Conservation (phyloP, 1,140 invertebrate genomes). For the Drosophila nebulosa region DNA sequence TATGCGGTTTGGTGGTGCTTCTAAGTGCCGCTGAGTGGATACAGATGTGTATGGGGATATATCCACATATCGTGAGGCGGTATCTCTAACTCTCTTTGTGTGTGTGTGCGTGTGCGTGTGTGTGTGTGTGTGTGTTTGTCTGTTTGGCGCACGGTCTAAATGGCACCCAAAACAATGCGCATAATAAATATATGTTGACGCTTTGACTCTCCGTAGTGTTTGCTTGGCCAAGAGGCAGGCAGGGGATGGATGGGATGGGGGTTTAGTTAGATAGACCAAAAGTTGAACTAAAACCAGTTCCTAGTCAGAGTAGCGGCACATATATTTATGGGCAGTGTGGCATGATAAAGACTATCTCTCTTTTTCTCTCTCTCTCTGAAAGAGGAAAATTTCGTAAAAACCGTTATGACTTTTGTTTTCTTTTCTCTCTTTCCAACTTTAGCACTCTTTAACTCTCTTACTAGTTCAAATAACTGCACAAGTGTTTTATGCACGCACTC, state of each 20-base stretch:
- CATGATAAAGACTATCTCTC: slow-evolving; percentile 20
- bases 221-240: not conserved
- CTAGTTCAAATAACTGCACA: slow-evolving; percentile 60
- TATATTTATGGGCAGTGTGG: slow-evolving; percentile 54
- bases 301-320: slow-evolving; percentile 1
- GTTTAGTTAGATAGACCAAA: not conserved
- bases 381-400: slow-evolving; percentile 13
- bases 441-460: slow-evolving; percentile 30
- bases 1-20: slow-evolving; percentile 19
- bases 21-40: slow-evolving; percentile 33
- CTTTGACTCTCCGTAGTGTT: not conserved
- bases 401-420: slow-evolving; percentile 63
- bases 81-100: not conserved
- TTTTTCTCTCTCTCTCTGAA: not conserved
- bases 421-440: slow-evolving; percentile 9
- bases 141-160: slow-evolving; percentile 64
- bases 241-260: not conserved
- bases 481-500: slow-evolving; percentile 24
- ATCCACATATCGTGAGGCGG: not conserved
- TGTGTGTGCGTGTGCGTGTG: too few species aligned
- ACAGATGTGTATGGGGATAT: slow-evolving; percentile 21
- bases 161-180: slow-evolving; percentile 68
- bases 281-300: slow-evolving; percentile 50
- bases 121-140: too few species aligned
- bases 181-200: slow-evolving; percentile 56